Conservation (phyloP, 2,113 vertebrate species). For the Arothron firmamentum region DNA sequence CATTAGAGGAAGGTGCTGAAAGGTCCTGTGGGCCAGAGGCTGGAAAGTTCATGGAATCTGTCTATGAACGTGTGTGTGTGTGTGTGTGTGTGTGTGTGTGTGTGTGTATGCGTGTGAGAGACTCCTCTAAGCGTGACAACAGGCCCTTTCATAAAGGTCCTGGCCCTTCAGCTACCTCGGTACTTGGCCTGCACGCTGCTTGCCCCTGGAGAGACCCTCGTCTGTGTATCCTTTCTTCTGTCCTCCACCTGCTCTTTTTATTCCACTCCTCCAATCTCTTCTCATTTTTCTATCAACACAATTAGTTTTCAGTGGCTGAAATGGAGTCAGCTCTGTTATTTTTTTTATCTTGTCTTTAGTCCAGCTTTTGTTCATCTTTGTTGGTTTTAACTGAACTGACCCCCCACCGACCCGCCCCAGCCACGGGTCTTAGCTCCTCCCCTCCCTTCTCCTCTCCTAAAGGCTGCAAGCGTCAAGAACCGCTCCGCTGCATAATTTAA, state of each 20-base stretch:
- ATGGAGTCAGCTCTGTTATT: neutral
- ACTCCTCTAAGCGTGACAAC: conserved; percentile 53
- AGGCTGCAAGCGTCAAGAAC: no score
- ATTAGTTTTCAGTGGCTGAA: conserved; percentile 30
- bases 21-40: conserved; percentile 47
- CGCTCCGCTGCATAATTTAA: no score
- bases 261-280: conserved; percentile 10
- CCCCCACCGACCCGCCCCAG: neutral
- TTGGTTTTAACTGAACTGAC: neutral
- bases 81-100: conserved; percentile 36
- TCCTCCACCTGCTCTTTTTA: conserved; percentile 7
- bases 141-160: conserved; percentile 69
- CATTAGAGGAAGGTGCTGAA: conserved; percentile 34
- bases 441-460: no score
- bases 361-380: neutral
- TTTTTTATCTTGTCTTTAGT: conserved; percentile 4
- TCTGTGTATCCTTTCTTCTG: conserved; percentile 15
- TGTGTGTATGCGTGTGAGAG: conserved; percentile 24
- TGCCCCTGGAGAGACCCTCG: conserved; percentile 50
- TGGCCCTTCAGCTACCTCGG: conserved; percentile 61
- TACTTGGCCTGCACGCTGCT: conserved; percentile 42
- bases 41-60: conserved; percentile 60
- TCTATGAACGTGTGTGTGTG: conserved; percentile 38
- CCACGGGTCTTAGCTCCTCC: neutral
- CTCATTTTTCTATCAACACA: conserved; percentile 36